These are phyloP conservation scores for Gambusia affinis DNA, from an alignment of 2,113 vertebrate genomes.

Conservation along the genomic window DNA sequence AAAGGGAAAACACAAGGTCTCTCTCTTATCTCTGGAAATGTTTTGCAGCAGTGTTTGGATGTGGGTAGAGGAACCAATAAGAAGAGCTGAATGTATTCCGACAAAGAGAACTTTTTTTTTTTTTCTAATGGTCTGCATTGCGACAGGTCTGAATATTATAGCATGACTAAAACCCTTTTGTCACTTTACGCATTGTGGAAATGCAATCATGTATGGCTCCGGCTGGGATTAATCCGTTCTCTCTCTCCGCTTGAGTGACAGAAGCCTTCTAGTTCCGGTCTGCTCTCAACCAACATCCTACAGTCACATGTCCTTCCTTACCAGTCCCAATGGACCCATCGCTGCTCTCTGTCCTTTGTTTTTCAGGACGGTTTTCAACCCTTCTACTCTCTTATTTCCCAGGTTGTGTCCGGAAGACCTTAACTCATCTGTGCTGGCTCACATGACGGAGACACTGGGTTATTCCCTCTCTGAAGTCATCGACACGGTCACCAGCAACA, in stretches of 20 bases:
- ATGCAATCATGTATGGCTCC: conserved; percentile 57
- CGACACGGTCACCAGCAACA: conserved; percentile 80
- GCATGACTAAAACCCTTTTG: conserved; percentile 54
- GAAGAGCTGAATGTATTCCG: conserved; percentile 42
- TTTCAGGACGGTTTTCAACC: neutral
- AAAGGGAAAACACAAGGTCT: neutral
- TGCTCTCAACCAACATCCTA: conserved; percentile 5
- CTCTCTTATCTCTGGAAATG: neutral
- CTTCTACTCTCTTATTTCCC: conserved; percentile 8
- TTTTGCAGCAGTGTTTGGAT: conserved; percentile 35
- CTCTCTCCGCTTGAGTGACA: conserved; percentile 46
- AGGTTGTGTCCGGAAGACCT: conserved; percentile 81
- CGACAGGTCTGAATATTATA: conserved; percentile 51
- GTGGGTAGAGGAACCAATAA: conserved; percentile 8
- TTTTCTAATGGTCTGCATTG: conserved; percentile 45
- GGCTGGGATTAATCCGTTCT: conserved; percentile 35
- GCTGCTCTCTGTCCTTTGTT: neutral
- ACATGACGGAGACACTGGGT: conserved; percentile 80
- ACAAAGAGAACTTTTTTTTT: conserved; percentile 45
- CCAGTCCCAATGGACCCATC: neutral
- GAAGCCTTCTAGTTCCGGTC: conserved; percentile 12
- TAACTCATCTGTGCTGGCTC: conserved; percentile 79
- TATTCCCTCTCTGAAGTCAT: conserved; percentile 80
- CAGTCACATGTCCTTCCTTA: conserved; percentile 5
- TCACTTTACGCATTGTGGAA: conserved; percentile 62